A percentile compares a stretch with the other conserved stretches of the same genome.
Conservation (phyloP, 2,888 invertebrate genomes). For the Sinhomidia bicolor region DNA sequence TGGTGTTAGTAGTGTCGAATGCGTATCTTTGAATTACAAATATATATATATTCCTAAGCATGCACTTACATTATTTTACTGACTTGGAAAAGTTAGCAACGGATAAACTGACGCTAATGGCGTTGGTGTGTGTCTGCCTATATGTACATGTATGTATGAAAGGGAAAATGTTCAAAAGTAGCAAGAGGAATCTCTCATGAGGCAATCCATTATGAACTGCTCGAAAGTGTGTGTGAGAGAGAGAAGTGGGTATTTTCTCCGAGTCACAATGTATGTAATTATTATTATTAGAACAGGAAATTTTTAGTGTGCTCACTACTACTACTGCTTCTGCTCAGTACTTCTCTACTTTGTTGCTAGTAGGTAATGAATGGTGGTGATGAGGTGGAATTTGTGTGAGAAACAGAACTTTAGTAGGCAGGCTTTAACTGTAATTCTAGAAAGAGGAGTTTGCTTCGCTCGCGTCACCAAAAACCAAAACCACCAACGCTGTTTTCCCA, state of each 20-base stretch:
- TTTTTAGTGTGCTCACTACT: constrained; percentile 10
- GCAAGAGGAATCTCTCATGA: constrained; percentile 62
- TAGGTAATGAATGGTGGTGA: constrained; percentile 1
- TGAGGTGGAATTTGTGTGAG: constrained; percentile 7
- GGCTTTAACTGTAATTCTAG: neutral
- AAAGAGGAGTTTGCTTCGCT: neutral
- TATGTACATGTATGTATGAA: neutral
- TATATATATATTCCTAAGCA: neutral
- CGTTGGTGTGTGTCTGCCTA: constrained; percentile 25
- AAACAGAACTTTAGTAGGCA: neutral
- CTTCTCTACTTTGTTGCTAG: neutral
- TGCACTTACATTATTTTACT: constrained; percentile 9
- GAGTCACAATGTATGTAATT: constrained; percentile 51
- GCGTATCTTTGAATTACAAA: constrained; percentile 9
- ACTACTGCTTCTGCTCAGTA: neutral
- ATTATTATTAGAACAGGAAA: constrained; percentile 54
- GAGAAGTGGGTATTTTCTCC: neutral
- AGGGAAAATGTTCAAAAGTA: constrained; percentile 41
- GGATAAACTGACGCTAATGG: constrained; percentile 61
- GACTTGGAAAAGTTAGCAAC: constrained; percentile 17
- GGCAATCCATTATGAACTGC: constrained; percentile 63
- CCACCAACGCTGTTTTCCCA: constrained; percentile 19
- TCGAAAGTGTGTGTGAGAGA: constrained; percentile 32
- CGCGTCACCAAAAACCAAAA: constrained; percentile 22
- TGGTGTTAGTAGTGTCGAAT: neutral